These are phyloP conservation scores for Drosophila kepulauana DNA, from an alignment of 1,140 invertebrate genomes.

Conservation along the genomic window DNA sequence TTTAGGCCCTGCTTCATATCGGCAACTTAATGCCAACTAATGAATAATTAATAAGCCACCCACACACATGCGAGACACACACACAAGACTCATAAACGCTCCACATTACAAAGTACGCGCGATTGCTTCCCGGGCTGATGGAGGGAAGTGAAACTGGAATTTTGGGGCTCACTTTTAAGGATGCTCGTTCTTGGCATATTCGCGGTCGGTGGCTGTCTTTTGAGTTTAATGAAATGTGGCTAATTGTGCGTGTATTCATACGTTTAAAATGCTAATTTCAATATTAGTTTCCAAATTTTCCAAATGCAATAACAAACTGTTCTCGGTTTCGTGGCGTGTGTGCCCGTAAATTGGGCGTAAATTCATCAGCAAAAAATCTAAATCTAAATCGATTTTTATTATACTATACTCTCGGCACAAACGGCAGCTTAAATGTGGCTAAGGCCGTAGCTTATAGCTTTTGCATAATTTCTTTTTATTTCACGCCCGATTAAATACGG, in stretches of 20 bases:
- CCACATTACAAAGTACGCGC: constrained; percentile 43
- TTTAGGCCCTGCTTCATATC: constrained; percentile 47
- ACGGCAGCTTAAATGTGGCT: neutral
- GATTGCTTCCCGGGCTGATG: constrained; percentile 41
- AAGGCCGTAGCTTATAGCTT: constrained; percentile 33
- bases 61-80: constrained; percentile 16
- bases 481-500: constrained; percentile 75
- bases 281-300: constrained; percentile 73
- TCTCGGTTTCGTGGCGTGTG: constrained; percentile 12
- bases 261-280: constrained; percentile 83
- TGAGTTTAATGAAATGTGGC: constrained; percentile 73
- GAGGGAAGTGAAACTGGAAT: neutral
- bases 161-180: neutral
- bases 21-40: constrained; percentile 80
- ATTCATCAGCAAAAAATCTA: constrained; percentile 71
- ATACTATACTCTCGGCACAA: neutral
- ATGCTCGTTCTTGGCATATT: neutral
- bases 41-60: constrained; percentile 80
- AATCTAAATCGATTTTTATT: constrained; percentile 69
- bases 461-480: constrained; percentile 83
- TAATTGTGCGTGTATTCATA: constrained; percentile 82
- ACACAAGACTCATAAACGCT: constrained; percentile 9
- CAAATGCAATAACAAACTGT: constrained; percentile 57
- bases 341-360: constrained; percentile 70
- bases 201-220: constrained; percentile 51